Percentiles rank a stretch among this genome's conserved stretches.
Conservation (phyloP, 2,113 vertebrate genomes). For the Callospermophilus lateralis region DNA sequence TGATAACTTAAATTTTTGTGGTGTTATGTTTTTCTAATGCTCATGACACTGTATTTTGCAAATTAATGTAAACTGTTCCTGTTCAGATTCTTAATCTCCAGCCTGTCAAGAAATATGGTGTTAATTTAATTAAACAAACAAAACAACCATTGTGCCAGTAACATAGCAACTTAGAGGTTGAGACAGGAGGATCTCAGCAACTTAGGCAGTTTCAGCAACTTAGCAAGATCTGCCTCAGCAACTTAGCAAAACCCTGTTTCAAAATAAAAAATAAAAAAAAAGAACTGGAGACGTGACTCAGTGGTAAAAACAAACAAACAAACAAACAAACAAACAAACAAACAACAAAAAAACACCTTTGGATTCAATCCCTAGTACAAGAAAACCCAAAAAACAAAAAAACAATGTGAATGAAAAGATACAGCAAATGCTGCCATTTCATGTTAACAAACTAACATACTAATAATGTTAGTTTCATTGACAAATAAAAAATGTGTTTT, state of each 20-base stretch:
- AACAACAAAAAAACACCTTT: too few relatives aligned
- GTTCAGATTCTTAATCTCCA: slow-evolving; percentile 30
- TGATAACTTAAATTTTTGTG: slow-evolving; percentile 3
- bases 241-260: too few relatives aligned
- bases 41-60: not conserved
- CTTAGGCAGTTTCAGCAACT: too few relatives aligned
- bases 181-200: too few relatives aligned
- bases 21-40: not conserved
- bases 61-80: not conserved
- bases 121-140: not conserved
- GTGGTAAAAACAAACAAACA: too few relatives aligned
- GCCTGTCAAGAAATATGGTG: not conserved
- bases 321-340: too few relatives aligned
- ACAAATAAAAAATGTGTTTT: slow-evolving; percentile 46
- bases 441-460: slow-evolving; percentile 18
- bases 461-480: slow-evolving; percentile 41
- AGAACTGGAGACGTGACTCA: too few relatives aligned
- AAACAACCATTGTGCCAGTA: too few relatives aligned
- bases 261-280: too few relatives aligned
- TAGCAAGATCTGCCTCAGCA: too few relatives aligned
- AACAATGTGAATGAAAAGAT: not conserved
- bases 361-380: too few relatives aligned
- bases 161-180: too few relatives aligned
- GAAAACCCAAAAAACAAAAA: not conserved
- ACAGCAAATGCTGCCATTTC: slow-evolving; percentile 13